These are phyloP conservation scores for Drosophila teissieri DNA, from an alignment of 1,140 invertebrate species.

Conservation along the genomic window DNA sequence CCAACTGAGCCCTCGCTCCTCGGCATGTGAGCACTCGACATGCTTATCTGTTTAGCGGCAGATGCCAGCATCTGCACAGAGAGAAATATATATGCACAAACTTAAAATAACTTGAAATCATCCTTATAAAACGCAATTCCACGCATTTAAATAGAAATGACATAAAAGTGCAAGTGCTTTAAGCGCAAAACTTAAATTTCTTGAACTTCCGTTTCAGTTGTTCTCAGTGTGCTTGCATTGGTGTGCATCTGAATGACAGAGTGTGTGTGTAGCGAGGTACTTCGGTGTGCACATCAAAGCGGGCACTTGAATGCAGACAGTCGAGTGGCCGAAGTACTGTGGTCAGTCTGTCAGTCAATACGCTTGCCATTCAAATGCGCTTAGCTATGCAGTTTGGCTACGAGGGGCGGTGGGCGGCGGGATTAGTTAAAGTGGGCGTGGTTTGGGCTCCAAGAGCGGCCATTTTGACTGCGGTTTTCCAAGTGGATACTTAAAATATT, in stretches of 20 bases:
- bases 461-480: slow-evolving; percentile 58
- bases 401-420: slow-evolving; percentile 3
- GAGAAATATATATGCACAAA: no score
- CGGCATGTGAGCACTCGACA: slow-evolving; percentile 51
- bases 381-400: slow-evolving; percentile 65
- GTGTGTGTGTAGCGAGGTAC: slow-evolving; percentile 6
- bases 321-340: slow-evolving; percentile 67
- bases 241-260: slow-evolving; percentile 3
- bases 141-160: no score
- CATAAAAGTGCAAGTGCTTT: no score
- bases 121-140: no score
- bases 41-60: slow-evolving; percentile 76
- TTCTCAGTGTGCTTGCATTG: neutral
- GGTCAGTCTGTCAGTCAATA: slow-evolving; percentile 65
- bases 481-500: slow-evolving; percentile 32
- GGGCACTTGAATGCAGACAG: slow-evolving; percentile 70
- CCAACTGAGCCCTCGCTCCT: slow-evolving; percentile 30
- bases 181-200: neutral
- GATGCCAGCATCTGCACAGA: slow-evolving; percentile 44
- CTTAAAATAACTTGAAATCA: neutral
- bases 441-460: slow-evolving; percentile 4
- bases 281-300: slow-evolving; percentile 56
- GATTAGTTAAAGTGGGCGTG: slow-evolving; percentile 9
- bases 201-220: neutral
- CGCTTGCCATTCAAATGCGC: slow-evolving; percentile 60